Evolutionary conservation across 2,113 vertebrate genomes (phyloP).

Genomic region (Vulpes vulpes): DNA sequence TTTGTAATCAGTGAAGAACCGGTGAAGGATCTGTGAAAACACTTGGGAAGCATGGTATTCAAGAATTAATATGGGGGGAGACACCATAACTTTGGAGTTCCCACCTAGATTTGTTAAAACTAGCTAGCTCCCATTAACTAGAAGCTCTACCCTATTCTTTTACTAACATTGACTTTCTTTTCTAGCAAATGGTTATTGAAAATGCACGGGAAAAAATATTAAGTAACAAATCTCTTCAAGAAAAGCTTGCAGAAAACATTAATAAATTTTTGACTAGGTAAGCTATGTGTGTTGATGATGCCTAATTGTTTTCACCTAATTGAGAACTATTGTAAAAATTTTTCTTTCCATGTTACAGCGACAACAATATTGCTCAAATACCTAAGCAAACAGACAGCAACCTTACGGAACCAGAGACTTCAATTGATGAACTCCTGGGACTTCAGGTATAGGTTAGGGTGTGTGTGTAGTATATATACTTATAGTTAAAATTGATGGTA

Average conservation of each 20-base stretch:
- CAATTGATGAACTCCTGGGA: conserved; percentile 98
- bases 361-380: conserved; percentile 89
- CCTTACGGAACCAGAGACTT: conserved; percentile 93
- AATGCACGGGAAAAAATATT: conserved; percentile 98
- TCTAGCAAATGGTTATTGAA: conserved; percentile 98
- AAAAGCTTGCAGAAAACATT: conserved; percentile 99
- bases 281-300: conserved; percentile 66
- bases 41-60: neutral
- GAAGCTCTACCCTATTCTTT: conserved; percentile 3
- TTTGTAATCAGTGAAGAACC: neutral
- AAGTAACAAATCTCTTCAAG: conserved; percentile 96
- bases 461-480: neutral
- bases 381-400: conserved; percentile 90
- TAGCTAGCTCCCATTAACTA: neutral
- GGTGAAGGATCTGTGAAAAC: neutral
- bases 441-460: conserved; percentile 91
- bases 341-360: conserved; percentile 87
- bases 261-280: conserved; percentile 98
- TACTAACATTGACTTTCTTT: conserved; percentile 76
- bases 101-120: conserved; percentile 13
- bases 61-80: neutral
- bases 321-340: conserved; percentile 68
- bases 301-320: conserved; percentile 19
- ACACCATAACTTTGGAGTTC: neutral
- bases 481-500: neutral